A percentile compares a stretch with the other conserved stretches of the same genome.
Conservation (phyloP, 2,113 vertebrate genomes). For the Lamprologus ornatipinnis region DNA sequence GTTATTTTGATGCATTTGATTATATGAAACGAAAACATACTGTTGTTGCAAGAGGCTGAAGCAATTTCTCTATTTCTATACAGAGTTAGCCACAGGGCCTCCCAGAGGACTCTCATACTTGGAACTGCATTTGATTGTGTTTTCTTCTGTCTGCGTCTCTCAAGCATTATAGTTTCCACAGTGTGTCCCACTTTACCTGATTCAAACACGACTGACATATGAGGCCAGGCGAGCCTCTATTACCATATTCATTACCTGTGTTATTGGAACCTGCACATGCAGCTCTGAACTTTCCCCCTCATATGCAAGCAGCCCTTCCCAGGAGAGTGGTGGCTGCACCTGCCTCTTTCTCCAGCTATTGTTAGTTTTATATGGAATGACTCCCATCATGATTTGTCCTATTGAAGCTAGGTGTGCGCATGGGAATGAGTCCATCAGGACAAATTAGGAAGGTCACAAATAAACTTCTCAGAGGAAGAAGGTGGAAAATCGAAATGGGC, state of each 20-base stretch:
- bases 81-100: constrained; percentile 25
- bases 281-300: background rate
- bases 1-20: background rate
- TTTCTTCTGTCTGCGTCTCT: constrained; percentile 37
- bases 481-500: constrained; percentile 17
- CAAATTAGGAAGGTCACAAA: constrained; percentile 28
- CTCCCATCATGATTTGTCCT: constrained; percentile 5
- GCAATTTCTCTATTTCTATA: constrained; percentile 30
- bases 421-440: constrained; percentile 14
- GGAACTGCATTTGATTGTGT: constrained; percentile 33
- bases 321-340: background rate
- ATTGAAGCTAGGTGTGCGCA: background rate
- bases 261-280: constrained; percentile 35
- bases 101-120: constrained; percentile 28
- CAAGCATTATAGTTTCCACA: constrained; percentile 21
- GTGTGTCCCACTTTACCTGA: constrained; percentile 19
- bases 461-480: constrained; percentile 28
- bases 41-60: background rate
- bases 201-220: constrained; percentile 22
- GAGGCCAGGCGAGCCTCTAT: constrained; percentile 11
- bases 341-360: background rate
- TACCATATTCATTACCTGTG: constrained; percentile 61
- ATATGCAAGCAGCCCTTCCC: background rate
- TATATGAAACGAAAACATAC: background rate
- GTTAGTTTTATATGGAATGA: constrained; percentile 3